Evolutionary conservation across 2,797 vertebrate species (phyloP), one percentile per base, ranked within the genome.

Genomic region (Bovichtus diacanthus): DNA sequence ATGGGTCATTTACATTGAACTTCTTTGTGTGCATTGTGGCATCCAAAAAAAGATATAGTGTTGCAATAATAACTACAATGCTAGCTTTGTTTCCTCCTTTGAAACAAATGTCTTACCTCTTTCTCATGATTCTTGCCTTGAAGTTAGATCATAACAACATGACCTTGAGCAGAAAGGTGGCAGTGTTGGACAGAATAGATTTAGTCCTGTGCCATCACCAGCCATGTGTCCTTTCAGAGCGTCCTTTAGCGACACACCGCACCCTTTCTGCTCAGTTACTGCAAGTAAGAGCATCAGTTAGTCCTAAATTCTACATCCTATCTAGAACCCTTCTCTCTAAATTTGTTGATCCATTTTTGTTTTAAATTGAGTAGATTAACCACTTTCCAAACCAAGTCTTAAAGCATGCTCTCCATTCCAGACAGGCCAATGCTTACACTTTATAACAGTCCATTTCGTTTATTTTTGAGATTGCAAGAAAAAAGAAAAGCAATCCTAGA

Each of bases 401-500:
- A 16, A 10, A 54, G 51, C 47, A 38, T 16, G 21, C 23, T 39
- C 13, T 54, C 21, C 31, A 41, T 46, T 5, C 41, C 11, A 21
- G 16, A 70, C 9, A 67, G 15, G 46, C 54, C 25, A 25, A 8
- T 29, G n/a, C 19, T 56, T 15, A 31, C 29, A 23, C 36, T 23
- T 43, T 10, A 9, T 13, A 64, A 58, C 50, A 29, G 10, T 46
- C 41, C 3, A 56, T 70, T 6, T 54, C 2, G 55, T 59, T 41
- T 62, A 9, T 34, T 55, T 15, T 34, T 39, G 27, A 25, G 13
- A 69, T 21, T 5, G 13, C 27, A 47, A 70, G 31, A 70, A 34
- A 7, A 58, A 74, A 60, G 49, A 43, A 72, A 72, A 53, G 53
- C 68, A 54, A 70, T 78, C 59, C 18, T 16, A 46, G 10, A 15